Evolutionary conservation across 92 coral and sea anemone genomes (phyloP).

Genomic region (Chrysogorgia sp.): DNA sequence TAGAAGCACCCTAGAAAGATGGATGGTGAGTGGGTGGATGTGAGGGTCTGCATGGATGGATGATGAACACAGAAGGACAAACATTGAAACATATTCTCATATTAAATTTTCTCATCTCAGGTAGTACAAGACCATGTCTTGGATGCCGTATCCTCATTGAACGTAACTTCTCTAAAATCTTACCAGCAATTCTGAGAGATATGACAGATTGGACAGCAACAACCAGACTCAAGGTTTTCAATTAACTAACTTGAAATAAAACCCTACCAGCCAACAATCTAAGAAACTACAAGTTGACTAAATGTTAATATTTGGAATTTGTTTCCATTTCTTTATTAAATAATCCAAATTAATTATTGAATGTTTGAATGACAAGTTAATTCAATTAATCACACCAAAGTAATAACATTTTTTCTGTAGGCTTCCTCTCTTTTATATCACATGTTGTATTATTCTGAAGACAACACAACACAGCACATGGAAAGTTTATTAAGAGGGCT

Average conservation of each 20-base stretch:
- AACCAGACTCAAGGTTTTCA: constrained; percentile 83
- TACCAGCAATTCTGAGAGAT: constrained; percentile 95
- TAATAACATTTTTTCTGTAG: constrained; percentile 34
- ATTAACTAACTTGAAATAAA: not conserved
- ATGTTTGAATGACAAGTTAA: not conserved
- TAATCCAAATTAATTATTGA: not conserved
- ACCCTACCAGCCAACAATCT: not conserved
- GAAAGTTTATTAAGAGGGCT: constrained; percentile 77
- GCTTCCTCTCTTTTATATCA: constrained; percentile 87
- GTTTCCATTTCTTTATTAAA: too few species aligned
- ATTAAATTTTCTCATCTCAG: constrained; percentile 36
- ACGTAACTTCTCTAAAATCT: constrained; percentile 87
- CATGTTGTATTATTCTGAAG: constrained; percentile 90
- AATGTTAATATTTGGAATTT: too few species aligned
- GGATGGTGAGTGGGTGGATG: too few species aligned
- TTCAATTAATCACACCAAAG: not conserved
- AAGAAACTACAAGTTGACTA: not conserved
- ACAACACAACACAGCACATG: constrained; percentile 91
- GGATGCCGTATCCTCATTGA: constrained; percentile 90
- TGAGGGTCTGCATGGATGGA: too few species aligned
- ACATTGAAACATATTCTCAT: not conserved
- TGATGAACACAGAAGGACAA: too few species aligned
- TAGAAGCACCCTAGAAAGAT: too few species aligned
- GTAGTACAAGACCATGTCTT: constrained; percentile 70
- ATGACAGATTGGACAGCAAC: constrained; percentile 95